Conservation (phyloP, 2,888 invertebrate genomes). For the Microctonus brassicae region DNA sequence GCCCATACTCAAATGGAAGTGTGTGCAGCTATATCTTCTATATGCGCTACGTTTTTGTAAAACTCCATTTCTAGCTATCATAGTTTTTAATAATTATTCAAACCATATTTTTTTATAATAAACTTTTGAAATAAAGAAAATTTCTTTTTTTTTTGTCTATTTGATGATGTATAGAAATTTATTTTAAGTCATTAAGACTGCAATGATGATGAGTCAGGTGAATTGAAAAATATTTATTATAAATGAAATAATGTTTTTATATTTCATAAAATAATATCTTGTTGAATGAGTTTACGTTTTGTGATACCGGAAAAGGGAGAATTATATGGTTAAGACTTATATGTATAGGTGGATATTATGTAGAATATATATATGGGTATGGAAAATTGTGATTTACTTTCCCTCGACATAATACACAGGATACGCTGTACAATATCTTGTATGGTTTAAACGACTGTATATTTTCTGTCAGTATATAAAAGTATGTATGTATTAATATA, state of each 20-base stretch:
- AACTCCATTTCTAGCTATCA: neutral
- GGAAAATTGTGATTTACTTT: slow-evolving; percentile 67
- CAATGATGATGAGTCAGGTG: no score
- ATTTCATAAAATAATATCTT: neutral
- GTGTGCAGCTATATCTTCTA: neutral
- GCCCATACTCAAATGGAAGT: slow-evolving; percentile 18
- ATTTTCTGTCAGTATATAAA: neutral
- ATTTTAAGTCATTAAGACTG: no score
- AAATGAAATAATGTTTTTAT: no score
- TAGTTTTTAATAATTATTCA: neutral
- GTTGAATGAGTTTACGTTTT: neutral
- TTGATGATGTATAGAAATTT: no score
- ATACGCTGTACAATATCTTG: slow-evolving; percentile 46
- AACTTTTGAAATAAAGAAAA: no score
- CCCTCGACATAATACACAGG: slow-evolving; percentile 57
- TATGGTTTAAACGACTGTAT: slow-evolving; percentile 33
- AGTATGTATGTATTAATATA: neutral
- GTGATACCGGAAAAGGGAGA: slow-evolving; percentile 55
- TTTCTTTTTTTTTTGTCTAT: no score
- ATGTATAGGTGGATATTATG: slow-evolving; percentile 43
- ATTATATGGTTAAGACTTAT: slow-evolving; percentile 46
- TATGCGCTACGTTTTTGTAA: neutral
- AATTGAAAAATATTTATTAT: neutral
- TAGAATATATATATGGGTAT: slow-evolving; percentile 44
- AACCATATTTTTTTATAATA: no score